Conservation (phyloP, 2,113 vertebrate species). For the Hippolais icterina region DNA sequence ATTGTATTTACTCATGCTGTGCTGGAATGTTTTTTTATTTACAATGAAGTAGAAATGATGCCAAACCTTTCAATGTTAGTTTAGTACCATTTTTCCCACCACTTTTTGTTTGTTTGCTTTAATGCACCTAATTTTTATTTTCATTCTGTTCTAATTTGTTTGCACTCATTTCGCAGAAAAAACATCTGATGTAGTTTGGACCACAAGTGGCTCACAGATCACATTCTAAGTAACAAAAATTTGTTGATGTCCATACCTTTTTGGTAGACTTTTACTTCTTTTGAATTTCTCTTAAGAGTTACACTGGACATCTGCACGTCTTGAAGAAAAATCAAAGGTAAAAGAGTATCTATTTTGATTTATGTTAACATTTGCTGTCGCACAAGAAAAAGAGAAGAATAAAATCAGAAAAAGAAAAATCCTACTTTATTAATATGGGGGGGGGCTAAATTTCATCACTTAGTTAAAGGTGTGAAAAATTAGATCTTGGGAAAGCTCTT, state of each 20-base stretch:
- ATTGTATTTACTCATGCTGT: slow-evolving; percentile 12
- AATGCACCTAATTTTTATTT: not conserved
- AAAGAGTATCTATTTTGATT: not conserved
- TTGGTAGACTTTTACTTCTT: not conserved
- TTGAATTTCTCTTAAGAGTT: not conserved
- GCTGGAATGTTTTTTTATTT: slow-evolving; percentile 29
- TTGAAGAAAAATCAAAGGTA: not conserved
- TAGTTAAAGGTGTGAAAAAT: not conserved
- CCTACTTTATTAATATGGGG: not conserved
- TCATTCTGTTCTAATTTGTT: not conserved
- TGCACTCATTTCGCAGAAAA: not conserved
- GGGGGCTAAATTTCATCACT: not conserved
- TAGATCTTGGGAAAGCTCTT: not conserved
- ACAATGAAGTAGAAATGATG: not conserved
- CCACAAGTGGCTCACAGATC: not conserved
- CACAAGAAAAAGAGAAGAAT: not conserved
- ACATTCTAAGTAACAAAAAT: not conserved
- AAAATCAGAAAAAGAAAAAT: not conserved
- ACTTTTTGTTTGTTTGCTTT: slow-evolving; percentile 24
- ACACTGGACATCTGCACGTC: not conserved
- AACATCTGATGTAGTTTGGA: not conserved
- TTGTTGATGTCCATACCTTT: not conserved
- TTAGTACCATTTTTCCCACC: slow-evolving; percentile 25
- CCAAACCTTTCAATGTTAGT: not conserved
- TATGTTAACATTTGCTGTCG: not conserved